These are phyloP conservation scores for Nomada goodeniana DNA, from an alignment of 2,888 invertebrate genomes.

Conservation along the genomic window DNA sequence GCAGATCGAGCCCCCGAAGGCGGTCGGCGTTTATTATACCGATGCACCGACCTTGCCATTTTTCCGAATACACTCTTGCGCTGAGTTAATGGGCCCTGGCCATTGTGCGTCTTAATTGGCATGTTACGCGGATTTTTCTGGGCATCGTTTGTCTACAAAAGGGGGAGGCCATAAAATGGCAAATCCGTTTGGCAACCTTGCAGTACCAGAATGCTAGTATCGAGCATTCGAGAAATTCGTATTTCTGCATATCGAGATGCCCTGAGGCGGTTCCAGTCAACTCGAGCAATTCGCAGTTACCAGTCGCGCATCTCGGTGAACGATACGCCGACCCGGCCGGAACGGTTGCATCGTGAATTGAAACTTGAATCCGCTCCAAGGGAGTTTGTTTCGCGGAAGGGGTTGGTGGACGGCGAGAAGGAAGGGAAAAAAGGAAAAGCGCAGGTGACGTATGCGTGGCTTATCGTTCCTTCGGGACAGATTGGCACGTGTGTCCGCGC, in stretches of 20 bases:
- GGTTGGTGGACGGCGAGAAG: constrained; percentile 32
- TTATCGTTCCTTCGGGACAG: constrained; percentile 68
- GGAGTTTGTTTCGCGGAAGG: constrained; percentile 36
- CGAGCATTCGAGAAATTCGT: not conserved
- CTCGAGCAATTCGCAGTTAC: constrained; percentile 44
- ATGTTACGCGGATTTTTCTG: not conserved
- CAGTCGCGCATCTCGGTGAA: constrained; percentile 30
- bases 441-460: constrained; percentile 37
- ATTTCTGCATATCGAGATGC: not conserved
- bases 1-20: constrained; percentile 12
- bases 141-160: not conserved
- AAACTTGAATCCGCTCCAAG: constrained; percentile 47
- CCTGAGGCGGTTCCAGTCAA: not conserved
- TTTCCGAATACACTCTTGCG: constrained; percentile 9
- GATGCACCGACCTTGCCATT: constrained; percentile 28
- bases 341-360: constrained; percentile 49
- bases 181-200: no score
- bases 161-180: no score
- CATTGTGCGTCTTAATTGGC: constrained; percentile 8
- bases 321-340: constrained; percentile 51
- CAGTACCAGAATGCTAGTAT: no score
- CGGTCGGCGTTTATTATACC: constrained; percentile 18
- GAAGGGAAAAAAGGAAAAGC: constrained; percentile 6
- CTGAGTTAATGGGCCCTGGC: constrained; percentile 3
- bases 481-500: constrained; percentile 57